Evolutionary conservation across 2,113 vertebrate genomes (phyloP), one percentile per base, ranked within the genome.

Genomic region (Rhombomys opimus): DNA sequence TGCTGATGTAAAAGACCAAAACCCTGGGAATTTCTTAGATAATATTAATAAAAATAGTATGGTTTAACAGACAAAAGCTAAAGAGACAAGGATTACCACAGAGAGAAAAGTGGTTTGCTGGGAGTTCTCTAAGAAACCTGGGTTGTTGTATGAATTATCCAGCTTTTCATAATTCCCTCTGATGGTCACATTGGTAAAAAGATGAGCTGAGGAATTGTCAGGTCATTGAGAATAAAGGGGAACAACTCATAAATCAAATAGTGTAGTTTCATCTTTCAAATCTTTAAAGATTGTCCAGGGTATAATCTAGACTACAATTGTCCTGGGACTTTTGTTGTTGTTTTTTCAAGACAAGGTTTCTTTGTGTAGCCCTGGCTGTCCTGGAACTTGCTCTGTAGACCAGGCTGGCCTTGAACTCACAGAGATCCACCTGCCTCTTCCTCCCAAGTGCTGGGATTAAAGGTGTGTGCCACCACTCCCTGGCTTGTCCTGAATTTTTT

Each of bases 131-230:
- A 41, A 70, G 68, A 89, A 72, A 61, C 67, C n/a, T 76, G 32
- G 13, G 52, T 94, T 75, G 18, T 32, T 92, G 38, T 87, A 13
- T n/a, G 38, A 61, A 41, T 72, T 67, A 57, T 7, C 8, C 8
- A 52, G 63, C 22, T 75, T 46, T 95, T 70, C 17, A 73, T 73
- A 57, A 92, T 87, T 90, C 91, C 54, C 57, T 78, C 50, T 91
- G 38, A 25, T 14, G 17, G 87, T 23, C 9, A 38, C 1, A 5
- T 14, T 87, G 50, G 59, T 85, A 87, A 78, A 57, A 50, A 2
- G 27, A 76, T 91, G 89, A 89, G 27, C 27, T 61, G 41, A 80
- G 41, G 32, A 93, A 90, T 23, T 76, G 1, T 46, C 23, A 86
- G 67, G 46, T 59, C 12, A 52, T 4, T 27, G 65, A 27, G 32